Evolutionary conservation across 2,113 vertebrate species (phyloP), one percentile per base, ranked within the genome.

Genomic region (Sapayoa aenigma): DNA sequence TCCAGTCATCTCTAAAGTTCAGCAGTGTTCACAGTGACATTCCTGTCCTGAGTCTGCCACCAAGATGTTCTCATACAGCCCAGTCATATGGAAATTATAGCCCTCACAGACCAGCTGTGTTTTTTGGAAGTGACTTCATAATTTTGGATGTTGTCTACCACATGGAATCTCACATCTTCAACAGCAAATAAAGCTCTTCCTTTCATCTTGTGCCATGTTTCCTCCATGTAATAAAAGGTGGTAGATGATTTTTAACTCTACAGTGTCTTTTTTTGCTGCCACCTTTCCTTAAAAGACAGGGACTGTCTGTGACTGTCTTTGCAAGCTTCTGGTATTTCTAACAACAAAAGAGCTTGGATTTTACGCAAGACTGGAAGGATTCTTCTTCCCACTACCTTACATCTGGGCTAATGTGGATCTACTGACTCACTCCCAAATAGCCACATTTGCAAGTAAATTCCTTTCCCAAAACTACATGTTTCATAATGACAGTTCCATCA

Each of bases 101-200:
- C 88, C 47, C 83, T 62, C 13, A 1, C 79, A 42, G 83, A 94
- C 83, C 96, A 97, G 95, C 95, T 97, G 96, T 95, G 95, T 62
- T 87, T 90, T 95, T 81, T 97, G 95, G 95, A 97, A 95, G 88
- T 62, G 77, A 96, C 69, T 95, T 95, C 83, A 79, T 96, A 66
- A 75, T 89, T 96, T 90, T 95, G 93, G 60, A 94, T 89, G 73
- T 89, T 94, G 92, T 81, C 95, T 95, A 42, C 66, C 80, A 58
- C 80, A 68, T 56, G 77, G 90, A 96, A 78, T 90, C 83, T 58
- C 84, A 91, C 83, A 93, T 94, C 93, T 96, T 92, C 95, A 82
- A 87, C 86, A 92, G 94, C 80, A 96, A 95, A 95, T 93, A 94
- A 94, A 95, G 80, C 69, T 82, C 80, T 94, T 89, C 83, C 94